phyloP scores from a whole-genome alignment of 2,797 vertebrate genomes.

The Numenius phaeopus region DNA sequence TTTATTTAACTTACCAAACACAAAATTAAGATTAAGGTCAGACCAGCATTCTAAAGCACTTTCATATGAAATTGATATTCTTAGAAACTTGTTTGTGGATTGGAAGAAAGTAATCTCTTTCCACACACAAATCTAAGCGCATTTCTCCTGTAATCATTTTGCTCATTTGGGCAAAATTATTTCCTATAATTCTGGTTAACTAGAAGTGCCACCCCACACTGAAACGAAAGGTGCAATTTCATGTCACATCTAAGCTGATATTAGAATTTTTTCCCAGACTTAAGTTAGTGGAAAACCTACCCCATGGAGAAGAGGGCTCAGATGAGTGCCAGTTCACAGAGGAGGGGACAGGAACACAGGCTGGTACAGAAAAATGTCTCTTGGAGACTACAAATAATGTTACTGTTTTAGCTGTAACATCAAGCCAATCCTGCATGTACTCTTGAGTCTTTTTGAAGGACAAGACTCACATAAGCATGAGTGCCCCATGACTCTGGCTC shows the following conservation, averaged over 20 bases:
- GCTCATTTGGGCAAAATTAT: neutral
- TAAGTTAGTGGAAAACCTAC: neutral
- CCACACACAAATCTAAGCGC: neutral
- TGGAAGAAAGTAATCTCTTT: neutral
- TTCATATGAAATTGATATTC: neutral
- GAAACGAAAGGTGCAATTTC: neutral
- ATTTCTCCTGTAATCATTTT: neutral
- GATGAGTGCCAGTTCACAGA: neutral
- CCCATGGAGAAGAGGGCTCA: neutral
- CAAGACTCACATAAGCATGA: neutral
- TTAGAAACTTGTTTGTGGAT: neutral
- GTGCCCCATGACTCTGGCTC: neutral
- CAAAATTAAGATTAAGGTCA: neutral
- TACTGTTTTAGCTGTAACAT: neutral
- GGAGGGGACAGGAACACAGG: accelerated
- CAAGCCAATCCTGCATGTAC: neutral
- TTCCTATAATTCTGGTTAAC: neutral
- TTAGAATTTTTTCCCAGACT: neutral
- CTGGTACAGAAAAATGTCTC: neutral
- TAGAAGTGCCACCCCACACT: neutral
- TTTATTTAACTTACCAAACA: neutral
- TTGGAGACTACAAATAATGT: accelerated
- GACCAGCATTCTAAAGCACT: neutral
- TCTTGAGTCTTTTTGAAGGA: neutral
- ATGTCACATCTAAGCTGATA: neutral